Conservation (phyloP, 2,113 vertebrate genomes). For the Lipotes vexillifer region DNA sequence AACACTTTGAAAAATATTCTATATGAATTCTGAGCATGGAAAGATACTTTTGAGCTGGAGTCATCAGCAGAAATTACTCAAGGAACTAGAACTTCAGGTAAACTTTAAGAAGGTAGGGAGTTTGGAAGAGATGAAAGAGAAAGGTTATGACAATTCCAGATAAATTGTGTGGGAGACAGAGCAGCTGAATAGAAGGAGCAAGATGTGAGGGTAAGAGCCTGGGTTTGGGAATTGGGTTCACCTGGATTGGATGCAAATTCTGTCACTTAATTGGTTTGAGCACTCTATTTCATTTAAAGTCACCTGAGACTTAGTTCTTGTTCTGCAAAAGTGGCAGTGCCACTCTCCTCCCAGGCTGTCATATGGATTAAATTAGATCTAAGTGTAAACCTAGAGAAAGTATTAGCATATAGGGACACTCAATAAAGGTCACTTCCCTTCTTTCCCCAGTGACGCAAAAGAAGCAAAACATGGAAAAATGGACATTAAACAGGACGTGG, state of each 20-base stretch:
- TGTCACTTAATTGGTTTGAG: not conserved
- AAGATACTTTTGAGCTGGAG: not conserved
- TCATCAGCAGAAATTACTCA: not conserved
- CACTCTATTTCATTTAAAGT: not conserved
- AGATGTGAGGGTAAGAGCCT: fast-evolving
- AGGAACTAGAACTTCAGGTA: not conserved
- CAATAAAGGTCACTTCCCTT: not conserved
- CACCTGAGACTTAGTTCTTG: not conserved
- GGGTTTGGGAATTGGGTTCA: not conserved
- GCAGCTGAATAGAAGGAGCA: not conserved
- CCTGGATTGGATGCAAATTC: not conserved
- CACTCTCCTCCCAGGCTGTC: not conserved
- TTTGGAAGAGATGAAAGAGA: not conserved
- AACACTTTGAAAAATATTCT: not conserved
- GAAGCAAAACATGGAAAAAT: not conserved
- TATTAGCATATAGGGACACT: not conserved
- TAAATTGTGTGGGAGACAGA: not conserved
- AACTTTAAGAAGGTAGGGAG: not conserved
- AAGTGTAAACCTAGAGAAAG: not conserved
- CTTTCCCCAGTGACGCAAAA: not conserved
- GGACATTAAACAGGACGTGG: not conserved
- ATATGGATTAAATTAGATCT: not conserved
- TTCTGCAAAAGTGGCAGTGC: not conserved
- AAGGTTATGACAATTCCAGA: not conserved
- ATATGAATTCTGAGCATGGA: not conserved